A percentile compares a stretch with the other conserved stretches of the same genome.
These are phyloP conservation scores for Eupithecia subfuscata DNA, from an alignment of 2,888 invertebrate genomes.

Conservation along the genomic window DNA sequence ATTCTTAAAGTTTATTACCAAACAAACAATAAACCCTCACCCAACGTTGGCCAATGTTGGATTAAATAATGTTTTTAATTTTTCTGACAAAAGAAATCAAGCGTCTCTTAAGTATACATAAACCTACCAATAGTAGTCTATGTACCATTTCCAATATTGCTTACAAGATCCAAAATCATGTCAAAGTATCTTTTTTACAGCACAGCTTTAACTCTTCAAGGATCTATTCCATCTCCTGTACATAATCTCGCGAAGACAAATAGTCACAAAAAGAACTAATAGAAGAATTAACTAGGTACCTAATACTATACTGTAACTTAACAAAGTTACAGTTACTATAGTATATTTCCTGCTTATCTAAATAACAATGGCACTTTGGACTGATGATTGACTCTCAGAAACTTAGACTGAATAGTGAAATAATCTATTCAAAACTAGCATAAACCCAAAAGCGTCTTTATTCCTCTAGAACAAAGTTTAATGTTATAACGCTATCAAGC, in stretches of 20 bases:
- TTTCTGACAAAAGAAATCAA: too few species aligned
- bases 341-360: background rate
- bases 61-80: too few species aligned
- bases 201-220: background rate
- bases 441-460: background rate
- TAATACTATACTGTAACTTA: too few species aligned
- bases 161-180: too few species aligned
- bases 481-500: conserved; percentile 10
- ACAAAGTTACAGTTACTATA: background rate
- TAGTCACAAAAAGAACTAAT: background rate
- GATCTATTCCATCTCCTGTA: background rate
- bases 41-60: too few species aligned
- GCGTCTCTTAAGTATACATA: too few species aligned
- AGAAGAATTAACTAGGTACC: background rate
- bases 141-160: too few species aligned
- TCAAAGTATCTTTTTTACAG: background rate
- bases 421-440: background rate
- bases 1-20: too few species aligned
- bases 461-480: background rate
- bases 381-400: background rate
- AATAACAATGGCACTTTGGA: background rate
- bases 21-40: too few species aligned
- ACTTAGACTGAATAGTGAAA: background rate
- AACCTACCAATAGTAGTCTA: too few species aligned
- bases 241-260: background rate